Evolutionary conservation across 2,797 vertebrate species (phyloP).

Genomic region (Peromyscus melanophrys): DNA sequence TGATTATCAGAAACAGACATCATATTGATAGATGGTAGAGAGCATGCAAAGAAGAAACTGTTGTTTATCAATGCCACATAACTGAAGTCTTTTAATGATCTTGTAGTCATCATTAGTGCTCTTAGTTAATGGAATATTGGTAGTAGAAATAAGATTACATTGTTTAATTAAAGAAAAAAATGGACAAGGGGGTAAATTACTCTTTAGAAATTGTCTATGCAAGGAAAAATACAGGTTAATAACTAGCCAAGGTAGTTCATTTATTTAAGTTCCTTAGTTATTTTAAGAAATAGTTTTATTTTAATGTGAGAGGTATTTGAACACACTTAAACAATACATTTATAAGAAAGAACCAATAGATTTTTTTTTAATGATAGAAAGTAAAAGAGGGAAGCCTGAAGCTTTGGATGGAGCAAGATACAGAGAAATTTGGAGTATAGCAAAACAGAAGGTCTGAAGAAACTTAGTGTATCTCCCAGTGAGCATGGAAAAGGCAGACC

Average conservation of each 20-base stretch:
- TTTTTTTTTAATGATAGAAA: background rate
- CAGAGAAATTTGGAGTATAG: background rate
- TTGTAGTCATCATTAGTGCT: background rate
- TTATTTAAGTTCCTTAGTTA: background rate
- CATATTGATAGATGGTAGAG: background rate
- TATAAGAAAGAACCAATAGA: background rate
- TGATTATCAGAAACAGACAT: background rate
- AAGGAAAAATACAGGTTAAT: background rate
- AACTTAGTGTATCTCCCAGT: background rate
- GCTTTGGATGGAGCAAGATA: background rate
- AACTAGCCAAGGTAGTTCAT: background rate
- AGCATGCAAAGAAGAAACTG: background rate
- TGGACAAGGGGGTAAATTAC: background rate
- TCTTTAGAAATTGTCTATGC: slow-evolving; percentile 26
- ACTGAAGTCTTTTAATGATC: background rate
- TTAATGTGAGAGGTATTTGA: slow-evolving; percentile 42
- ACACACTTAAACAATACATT: background rate
- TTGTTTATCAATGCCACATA: background rate
- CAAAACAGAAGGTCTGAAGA: background rate
- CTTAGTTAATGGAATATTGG: background rate
- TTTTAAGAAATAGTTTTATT: slow-evolving; percentile 1
- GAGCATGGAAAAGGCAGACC: background rate
- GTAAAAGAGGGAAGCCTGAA: background rate
- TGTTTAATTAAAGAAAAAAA: background rate
- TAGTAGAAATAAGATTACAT: background rate